Evolutionary conservation across 2,888 invertebrate species (phyloP).

Genomic region (Dasysyrphus tricinctus): DNA sequence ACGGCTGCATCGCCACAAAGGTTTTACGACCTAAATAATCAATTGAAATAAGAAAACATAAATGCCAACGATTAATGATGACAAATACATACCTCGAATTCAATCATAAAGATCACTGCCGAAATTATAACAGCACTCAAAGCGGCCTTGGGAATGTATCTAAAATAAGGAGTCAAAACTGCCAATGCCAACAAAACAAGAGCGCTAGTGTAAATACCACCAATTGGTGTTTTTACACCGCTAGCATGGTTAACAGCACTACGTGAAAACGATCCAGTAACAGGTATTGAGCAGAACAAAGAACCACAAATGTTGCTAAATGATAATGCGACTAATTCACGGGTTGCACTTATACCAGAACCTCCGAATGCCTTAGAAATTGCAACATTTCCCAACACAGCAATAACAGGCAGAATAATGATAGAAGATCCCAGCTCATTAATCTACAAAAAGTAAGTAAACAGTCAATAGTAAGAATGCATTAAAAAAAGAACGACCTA

Average conservation of each 20-base stretch:
- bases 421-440: conserved; percentile 93
- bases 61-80: conserved; percentile 22
- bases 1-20: conserved; percentile 93
- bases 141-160: conserved; percentile 94
- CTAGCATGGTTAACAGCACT: conserved; percentile 98
- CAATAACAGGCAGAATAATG: conserved; percentile 93
- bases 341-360: conserved; percentile 93
- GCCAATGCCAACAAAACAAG: conserved; percentile 93
- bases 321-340: conserved; percentile 94
- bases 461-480: not conserved
- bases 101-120: conserved; percentile 97
- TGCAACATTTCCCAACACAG: conserved; percentile 96
- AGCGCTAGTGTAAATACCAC: conserved; percentile 92
- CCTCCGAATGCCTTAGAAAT: conserved; percentile 97
- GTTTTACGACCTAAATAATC: conserved; percentile 87
- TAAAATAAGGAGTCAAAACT: conserved; percentile 94
- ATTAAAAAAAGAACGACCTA: conserved; percentile 40
- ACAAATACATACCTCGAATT: conserved; percentile 87
- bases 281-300: conserved; percentile 95
- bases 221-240: conserved; percentile 94
- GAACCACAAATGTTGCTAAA: conserved; percentile 93
- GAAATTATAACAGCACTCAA: conserved; percentile 96
- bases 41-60: conserved; percentile 1
- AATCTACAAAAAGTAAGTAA: conserved; percentile 85
- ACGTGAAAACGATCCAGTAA: conserved; percentile 94